Conservation (phyloP, 2,797 vertebrate species). For the Dendrocincla fuliginosa region DNA sequence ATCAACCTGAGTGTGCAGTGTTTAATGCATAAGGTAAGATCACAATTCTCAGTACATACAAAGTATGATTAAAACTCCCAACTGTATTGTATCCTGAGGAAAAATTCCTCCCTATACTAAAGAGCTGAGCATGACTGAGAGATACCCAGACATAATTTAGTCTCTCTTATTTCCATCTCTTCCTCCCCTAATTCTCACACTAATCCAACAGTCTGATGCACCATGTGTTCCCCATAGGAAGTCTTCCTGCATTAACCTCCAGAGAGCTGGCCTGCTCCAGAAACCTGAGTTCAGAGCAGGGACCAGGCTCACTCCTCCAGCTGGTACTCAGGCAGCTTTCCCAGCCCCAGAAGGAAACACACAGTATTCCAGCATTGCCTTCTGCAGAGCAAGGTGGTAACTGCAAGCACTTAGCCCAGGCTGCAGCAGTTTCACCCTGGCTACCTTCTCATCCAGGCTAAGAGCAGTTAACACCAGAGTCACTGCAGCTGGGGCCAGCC, state of each 20-base stretch:
- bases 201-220: background rate
- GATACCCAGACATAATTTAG: background rate
- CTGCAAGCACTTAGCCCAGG: background rate
- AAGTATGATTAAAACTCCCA: background rate
- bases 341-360: background rate
- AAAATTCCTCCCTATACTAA: background rate
- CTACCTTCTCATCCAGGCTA: background rate
- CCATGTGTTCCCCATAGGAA: background rate
- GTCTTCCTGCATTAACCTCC: background rate
- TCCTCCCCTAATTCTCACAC: background rate
- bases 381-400: background rate
- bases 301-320: background rate
- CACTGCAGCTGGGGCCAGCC: background rate
- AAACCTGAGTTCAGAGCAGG: background rate
- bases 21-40: background rate
- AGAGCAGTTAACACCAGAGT: background rate
- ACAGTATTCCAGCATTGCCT: background rate
- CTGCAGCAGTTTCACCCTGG: background rate
- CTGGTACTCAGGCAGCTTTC: background rate
- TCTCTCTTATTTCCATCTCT: background rate
- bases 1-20: background rate
- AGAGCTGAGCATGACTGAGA: background rate
- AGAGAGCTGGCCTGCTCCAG: background rate
- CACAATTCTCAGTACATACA: background rate
- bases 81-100: background rate